Base-by-base conservation (phyloP, 2,888 invertebrate genomes). In the Callyntrura sp. region DNA sequence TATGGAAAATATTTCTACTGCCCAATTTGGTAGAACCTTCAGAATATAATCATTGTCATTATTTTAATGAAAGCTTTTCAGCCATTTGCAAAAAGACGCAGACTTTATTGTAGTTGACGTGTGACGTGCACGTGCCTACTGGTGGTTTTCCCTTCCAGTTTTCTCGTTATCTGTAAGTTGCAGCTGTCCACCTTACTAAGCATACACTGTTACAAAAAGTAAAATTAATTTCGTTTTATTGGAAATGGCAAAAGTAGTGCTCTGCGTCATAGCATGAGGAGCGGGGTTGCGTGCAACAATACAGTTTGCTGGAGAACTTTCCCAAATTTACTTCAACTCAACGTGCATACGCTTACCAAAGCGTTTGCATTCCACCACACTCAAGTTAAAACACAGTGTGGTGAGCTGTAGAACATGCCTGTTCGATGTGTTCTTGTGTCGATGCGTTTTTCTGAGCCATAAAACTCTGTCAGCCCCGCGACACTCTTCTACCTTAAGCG, bases 171-270 rank as follows among this genome's bases (percentile, higher is more conserved):
- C 51, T n/a, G 25, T 14, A 76, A 25, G 11, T 76, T 76, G 25
- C 76, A 25, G 51, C 51, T 55, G 51, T 51, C 51, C 14, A 76
- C 25, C n/a, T 14, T 51, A 12, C 23, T 76, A 51, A 48, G 51
- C 48, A 48, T 14, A 23, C 25, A 55, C 55, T n/a, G 55, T 12
- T 55, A 76, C 55, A 1, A 76, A 51, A 55, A 76, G 8, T 14
- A 81, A 81, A 81, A 62, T 81, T 57, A 79, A 60, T 43, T 60
- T 60, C 11, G 81, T 45, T 51, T 76, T 76, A 76, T 76, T 76
- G 51, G 76, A 51, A 76, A 76, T 55, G 76, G 51, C 51, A 76
- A 57, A n/a, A 60, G 57, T 60, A 79, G 35, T 28, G 79, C 20
- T 57, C 51, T 48, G 51, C 76, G 76, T 82, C 65, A 62, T 82